phyloP scores from a whole-genome alignment of 2,113 vertebrate genomes.

The human (Homo sapiens) region GRCh38 chr3:55319501-55320000 shows the following conservation, averaged over 20 bases:
- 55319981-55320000: constrained; percentile 76
- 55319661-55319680: constrained; percentile 75
- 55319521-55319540: not conserved
- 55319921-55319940: constrained; percentile 81
- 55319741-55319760: constrained; percentile 79
- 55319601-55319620: constrained; percentile 6
- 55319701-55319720: constrained; percentile 68
- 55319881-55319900: constrained; percentile 81
- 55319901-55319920: constrained; percentile 80
- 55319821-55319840: constrained; percentile 84
- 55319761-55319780: constrained; percentile 69
- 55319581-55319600: not conserved
- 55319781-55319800: constrained; percentile 80
- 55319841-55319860: constrained; percentile 83
- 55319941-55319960: constrained; percentile 58
- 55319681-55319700: constrained; percentile 68
- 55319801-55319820: constrained; percentile 79
- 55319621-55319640: constrained; percentile 58
- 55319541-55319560: constrained; percentile 14
- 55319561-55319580: constrained; percentile 7
- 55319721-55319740: constrained; percentile 78
- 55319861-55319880: constrained; percentile 84
- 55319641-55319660: constrained; percentile 49
- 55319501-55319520: not conserved
- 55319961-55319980: constrained; percentile 73